Base-by-base conservation (phyloP, 2,888 invertebrate genomes). In the Drosophila ustulata region DNA sequence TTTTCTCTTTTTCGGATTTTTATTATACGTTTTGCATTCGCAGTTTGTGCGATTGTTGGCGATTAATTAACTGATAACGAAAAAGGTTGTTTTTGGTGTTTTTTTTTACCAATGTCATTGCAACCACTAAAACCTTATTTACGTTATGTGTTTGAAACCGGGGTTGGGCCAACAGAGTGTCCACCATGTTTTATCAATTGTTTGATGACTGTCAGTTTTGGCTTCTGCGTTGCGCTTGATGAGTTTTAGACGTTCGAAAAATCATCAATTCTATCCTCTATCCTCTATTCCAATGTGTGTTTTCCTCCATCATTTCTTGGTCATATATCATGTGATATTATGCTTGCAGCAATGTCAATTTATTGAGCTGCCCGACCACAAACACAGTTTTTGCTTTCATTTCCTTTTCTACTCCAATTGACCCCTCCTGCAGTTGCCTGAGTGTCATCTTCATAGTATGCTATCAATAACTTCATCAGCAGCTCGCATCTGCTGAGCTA, bases 41-140 rank as follows among this genome's bases (percentile, higher is more conserved):
- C 77, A 75, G 82, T 85, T 82, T 78, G 28, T 75, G 71, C 74
- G 73, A 66, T 66, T 72, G 52, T 52, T 69, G 65, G 34, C 80
- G 82, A 83, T 83, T 83, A 88, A 88, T 83, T 83, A 86, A 85
- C 83, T 83, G 83, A 83, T 83, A 88, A 82, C 64, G 37, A 66
- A 66, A 25, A 8, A 71, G 50, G 66, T 57, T 53, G 56, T 30
- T 65, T 45, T 49, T 6, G 41, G 39, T 49, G 4, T 56, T 8
- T 25, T 39, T 41, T 57, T 66, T 64, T 39, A 47, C 47, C 81
- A 83, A 88, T 85, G 85, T 73, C 78, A 85, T 56, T 88, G 71
- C 78, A 80, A 88, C 49, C 66, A 63, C 50, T 41, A n/a, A 23
- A 55, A 28, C 37, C 26, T 52, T 59, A 11, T 45, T 37, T 37